Evolutionary conservation across 2,797 vertebrate genomes (phyloP).

Genomic region (Urocyon cinereoargenteus): DNA sequence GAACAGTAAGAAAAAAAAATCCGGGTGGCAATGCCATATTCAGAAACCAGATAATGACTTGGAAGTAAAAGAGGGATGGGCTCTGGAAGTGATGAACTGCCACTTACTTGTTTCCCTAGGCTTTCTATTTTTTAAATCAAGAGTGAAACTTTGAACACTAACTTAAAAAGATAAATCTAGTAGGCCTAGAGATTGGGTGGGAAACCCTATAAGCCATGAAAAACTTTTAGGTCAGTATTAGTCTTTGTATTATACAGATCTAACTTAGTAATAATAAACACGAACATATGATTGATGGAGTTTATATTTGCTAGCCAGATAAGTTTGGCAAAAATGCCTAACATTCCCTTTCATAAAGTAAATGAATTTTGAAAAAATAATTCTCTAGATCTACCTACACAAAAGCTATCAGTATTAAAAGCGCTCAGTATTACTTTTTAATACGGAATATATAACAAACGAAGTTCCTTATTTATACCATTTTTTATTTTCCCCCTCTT

Average conservation of each 20-base stretch:
- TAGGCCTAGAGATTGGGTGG: background rate
- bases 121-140: conserved; percentile 50
- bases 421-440: background rate
- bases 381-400: background rate
- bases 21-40: conserved; percentile 32
- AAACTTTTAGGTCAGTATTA: background rate
- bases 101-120: conserved; percentile 28
- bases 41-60: conserved; percentile 49
- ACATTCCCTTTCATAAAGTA: background rate
- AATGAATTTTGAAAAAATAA: background rate
- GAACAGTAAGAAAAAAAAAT: conserved; percentile 47
- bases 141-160: conserved; percentile 39
- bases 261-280: background rate
- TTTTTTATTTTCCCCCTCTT: background rate
- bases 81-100: background rate
- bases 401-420: conserved; percentile 2
- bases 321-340: background rate
- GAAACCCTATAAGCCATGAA: background rate
- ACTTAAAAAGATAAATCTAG: conserved; percentile 21
- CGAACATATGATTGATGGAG: background rate
- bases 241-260: background rate
- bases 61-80: conserved; percentile 5
- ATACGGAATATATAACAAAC: background rate
- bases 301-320: background rate
- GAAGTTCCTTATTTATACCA: background rate